phyloP scores from a whole-genome alignment of 2,888 invertebrate genomes.

The Himalopsyche tibetana region DNA sequence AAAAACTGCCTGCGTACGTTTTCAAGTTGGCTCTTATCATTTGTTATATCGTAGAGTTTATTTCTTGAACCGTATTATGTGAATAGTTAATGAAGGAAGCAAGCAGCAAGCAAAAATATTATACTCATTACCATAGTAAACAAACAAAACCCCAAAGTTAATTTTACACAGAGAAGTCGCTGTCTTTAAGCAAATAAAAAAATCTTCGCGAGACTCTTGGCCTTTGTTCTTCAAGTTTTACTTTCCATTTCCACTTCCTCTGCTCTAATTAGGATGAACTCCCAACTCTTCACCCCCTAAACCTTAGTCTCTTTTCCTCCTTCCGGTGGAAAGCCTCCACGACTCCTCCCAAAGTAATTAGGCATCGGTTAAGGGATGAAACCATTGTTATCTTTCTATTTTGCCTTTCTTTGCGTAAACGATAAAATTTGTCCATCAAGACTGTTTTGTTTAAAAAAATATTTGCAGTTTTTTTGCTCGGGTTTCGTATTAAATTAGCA shows the following conservation, averaged over 20 bases:
- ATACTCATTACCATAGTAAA: constrained; percentile 57
- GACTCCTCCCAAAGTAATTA: constrained; percentile 56
- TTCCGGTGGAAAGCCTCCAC: not conserved
- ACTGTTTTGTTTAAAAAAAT: constrained; percentile 44
- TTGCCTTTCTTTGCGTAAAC: constrained; percentile 47
- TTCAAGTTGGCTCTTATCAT: not conserved
- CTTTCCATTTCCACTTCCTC: constrained; percentile 58
- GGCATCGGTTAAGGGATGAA: constrained; percentile 60
- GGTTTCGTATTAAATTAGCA: constrained; percentile 11
- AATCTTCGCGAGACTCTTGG: constrained; percentile 38
- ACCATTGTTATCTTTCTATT: constrained; percentile 62
- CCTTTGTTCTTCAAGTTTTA: constrained; percentile 58
- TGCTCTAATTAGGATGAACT: constrained; percentile 58
- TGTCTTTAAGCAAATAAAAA: constrained; percentile 50
- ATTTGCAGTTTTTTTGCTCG: constrained; percentile 29
- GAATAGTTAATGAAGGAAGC: constrained; percentile 45
- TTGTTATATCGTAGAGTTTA: constrained; percentile 13
- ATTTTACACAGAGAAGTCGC: constrained; percentile 51
- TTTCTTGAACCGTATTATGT: constrained; percentile 37
- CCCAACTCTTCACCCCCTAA: constrained; percentile 37
- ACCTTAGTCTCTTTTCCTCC: constrained; percentile 25
- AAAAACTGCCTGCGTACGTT: not conserved
- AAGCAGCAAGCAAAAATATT: constrained; percentile 46
- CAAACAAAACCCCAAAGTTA: constrained; percentile 56
- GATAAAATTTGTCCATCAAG: constrained; percentile 36